A percentile compares a stretch with the other conserved stretches of the same genome.
Evolutionary conservation across 2,888 invertebrate genomes (phyloP).

Genomic region (Crioceris asparagi): DNA sequence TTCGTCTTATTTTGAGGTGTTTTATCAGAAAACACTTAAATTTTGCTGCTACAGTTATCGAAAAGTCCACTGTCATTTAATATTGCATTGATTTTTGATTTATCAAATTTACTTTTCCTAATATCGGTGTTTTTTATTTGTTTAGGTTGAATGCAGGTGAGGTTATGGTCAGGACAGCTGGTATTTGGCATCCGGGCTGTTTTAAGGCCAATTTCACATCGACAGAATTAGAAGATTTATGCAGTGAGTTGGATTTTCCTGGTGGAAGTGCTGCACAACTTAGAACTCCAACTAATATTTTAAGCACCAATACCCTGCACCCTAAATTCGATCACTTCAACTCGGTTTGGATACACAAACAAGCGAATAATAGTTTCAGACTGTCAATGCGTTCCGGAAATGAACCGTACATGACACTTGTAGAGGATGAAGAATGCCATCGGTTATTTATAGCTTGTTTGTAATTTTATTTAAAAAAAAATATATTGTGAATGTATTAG

Average conservation of each 20-base stretch:
- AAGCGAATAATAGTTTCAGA: conserved; percentile 18
- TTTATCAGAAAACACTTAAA: too few species aligned
- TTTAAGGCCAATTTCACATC: conserved; percentile 45
- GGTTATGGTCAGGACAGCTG: conserved; percentile 53
- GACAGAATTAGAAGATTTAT: conserved; percentile 47
- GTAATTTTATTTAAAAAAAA: conserved; percentile 10
- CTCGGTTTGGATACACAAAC: conserved; percentile 28
- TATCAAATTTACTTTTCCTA: neutral
- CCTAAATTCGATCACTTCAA: conserved; percentile 27
- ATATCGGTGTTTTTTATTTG: conserved; percentile 2
- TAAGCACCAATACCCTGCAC: conserved; percentile 13
- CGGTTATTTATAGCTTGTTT: conserved; percentile 32
- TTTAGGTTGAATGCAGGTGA: conserved; percentile 46
- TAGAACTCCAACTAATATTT: conserved; percentile 13
- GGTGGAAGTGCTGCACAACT: conserved; percentile 41
- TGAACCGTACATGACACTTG: conserved; percentile 29
- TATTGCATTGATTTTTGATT: too few species aligned
- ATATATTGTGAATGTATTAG: conserved; percentile 1
- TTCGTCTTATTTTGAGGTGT: too few species aligned
- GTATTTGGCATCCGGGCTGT: conserved; percentile 64
- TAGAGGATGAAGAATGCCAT: conserved; percentile 27
- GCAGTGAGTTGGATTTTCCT: conserved; percentile 49
- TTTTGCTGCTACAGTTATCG: too few species aligned
- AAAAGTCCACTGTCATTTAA: too few species aligned
- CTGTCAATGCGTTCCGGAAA: conserved; percentile 29